These are phyloP conservation scores for Ephestia elutella DNA, from an alignment of 1,140 invertebrate genomes.

Conservation along the genomic window DNA sequence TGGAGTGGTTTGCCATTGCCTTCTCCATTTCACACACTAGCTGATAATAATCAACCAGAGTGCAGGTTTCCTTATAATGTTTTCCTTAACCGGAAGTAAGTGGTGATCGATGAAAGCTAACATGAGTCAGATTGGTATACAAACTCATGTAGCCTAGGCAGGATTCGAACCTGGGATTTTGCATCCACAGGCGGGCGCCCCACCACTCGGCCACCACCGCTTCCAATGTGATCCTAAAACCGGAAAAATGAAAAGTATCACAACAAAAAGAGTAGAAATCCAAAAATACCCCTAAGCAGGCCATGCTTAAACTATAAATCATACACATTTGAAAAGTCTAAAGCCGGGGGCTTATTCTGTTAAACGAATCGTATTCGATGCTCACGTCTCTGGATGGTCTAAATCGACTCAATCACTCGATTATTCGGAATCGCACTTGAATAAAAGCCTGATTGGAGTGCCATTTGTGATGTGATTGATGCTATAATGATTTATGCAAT, in stretches of 20 bases:
- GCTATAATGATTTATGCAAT: slow-evolving; percentile 10
- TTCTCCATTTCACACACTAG: too few species aligned
- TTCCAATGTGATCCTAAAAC: too few species aligned
- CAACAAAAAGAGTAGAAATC: background rate
- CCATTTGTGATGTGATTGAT: slow-evolving; percentile 12
- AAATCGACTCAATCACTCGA: slow-evolving; percentile 11
- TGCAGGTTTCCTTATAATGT: too few species aligned
- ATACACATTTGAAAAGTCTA: slow-evolving; percentile 16
- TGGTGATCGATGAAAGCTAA: too few species aligned
- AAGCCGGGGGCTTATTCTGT: slow-evolving; percentile 34
- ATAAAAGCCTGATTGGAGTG: slow-evolving; percentile 21
- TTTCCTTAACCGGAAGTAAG: too few species aligned
- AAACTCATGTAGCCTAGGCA: too few species aligned
- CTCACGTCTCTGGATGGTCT: background rate
- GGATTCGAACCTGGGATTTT: too few species aligned
- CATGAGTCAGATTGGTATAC: too few species aligned
- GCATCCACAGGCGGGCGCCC: too few species aligned
- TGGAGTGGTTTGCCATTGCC: too few species aligned
- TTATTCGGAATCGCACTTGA: slow-evolving; percentile 31
- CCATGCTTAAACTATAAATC: slow-evolving; percentile 25
- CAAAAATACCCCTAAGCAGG: slow-evolving; percentile 1
- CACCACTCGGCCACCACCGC: too few species aligned
- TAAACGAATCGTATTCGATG: slow-evolving; percentile 28
- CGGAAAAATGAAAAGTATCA: background rate
- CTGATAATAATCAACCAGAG: too few species aligned